phyloP scores from a whole-genome alignment of 2,888 invertebrate genomes.

The Dendrolimus pini region DNA sequence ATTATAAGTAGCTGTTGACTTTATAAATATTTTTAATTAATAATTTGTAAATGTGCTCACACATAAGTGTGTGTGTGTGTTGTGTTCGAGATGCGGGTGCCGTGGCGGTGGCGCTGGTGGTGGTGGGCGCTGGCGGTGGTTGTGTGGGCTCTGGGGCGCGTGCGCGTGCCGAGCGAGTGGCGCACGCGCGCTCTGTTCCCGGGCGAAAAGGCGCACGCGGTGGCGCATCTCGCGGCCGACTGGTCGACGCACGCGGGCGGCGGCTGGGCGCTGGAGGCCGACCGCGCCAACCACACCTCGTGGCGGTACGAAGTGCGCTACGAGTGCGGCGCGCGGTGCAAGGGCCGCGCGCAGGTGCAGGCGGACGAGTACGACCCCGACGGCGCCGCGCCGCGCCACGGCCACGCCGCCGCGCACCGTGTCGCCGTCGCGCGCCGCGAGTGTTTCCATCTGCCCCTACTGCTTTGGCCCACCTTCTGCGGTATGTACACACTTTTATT shows the following conservation, averaged over 20 bases:
- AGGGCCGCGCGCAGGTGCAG: neutral
- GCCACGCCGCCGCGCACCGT: neutral
- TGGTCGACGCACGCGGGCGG: neutral
- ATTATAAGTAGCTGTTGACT: too few species aligned
- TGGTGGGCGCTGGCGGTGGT: neutral
- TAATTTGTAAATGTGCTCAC: too few species aligned
- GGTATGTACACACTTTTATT: neutral
- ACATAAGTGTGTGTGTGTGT: too few species aligned
- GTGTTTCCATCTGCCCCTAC: neutral
- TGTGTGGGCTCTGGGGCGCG: neutral
- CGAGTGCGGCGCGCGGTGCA: conserved; percentile 14
- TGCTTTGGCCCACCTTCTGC: neutral
- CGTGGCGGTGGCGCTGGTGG: neutral
- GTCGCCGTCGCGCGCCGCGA: neutral
- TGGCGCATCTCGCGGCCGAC: neutral
- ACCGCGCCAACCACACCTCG: neutral
- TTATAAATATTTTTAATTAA: too few species aligned
- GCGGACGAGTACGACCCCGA: neutral
- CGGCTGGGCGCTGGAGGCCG: neutral
- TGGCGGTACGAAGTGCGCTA: conserved; percentile 12
- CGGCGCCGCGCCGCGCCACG: neutral
- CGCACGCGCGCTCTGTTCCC: neutral
- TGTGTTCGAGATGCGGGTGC: neutral
- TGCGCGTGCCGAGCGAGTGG: neutral
- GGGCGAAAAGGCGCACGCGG: neutral